Evolutionary conservation across 2,888 invertebrate genomes (phyloP).

Genomic region (Phengaris alcon): DNA sequence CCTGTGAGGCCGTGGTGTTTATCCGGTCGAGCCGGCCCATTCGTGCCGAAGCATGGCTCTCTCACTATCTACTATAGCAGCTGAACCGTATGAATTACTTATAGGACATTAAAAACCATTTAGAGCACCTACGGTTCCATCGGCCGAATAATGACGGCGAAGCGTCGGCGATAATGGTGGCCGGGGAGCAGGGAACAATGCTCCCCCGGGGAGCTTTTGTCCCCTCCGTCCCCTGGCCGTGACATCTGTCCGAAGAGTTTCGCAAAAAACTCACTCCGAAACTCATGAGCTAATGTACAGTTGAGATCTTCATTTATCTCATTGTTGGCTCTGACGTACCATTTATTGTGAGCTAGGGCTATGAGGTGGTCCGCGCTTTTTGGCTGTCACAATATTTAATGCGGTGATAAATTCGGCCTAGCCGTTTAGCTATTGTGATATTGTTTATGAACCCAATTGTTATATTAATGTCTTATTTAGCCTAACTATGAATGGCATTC

Average conservation of each 20-base stretch:
- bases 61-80: slow-evolving; percentile 47
- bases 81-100: slow-evolving; percentile 71
- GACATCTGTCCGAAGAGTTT: slow-evolving; percentile 78
- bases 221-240: slow-evolving; percentile 67
- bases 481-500: slow-evolving; percentile 43
- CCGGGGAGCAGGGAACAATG: slow-evolving; percentile 68
- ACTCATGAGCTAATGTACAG: slow-evolving; percentile 58
- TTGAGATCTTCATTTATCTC: slow-evolving; percentile 63
- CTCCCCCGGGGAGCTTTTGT: slow-evolving; percentile 75
- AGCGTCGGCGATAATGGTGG: slow-evolving; percentile 74
- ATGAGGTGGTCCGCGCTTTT: slow-evolving; percentile 59
- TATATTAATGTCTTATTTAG: slow-evolving; percentile 26
- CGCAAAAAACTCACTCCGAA: slow-evolving; percentile 73
- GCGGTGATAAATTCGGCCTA: slow-evolving; percentile 52
- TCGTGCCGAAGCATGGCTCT: too few species aligned
- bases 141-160: slow-evolving; percentile 73
- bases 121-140: slow-evolving; percentile 73
- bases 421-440: slow-evolving; percentile 31
- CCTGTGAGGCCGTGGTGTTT: too few species aligned
- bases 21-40: too few species aligned
- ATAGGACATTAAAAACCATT: slow-evolving; percentile 77
- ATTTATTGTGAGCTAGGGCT: slow-evolving; percentile 59
- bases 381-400: slow-evolving; percentile 69
- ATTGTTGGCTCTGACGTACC: slow-evolving; percentile 69
- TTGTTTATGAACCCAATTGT: slow-evolving; percentile 22